These are phyloP conservation scores for Delphinapterus leucas DNA, from an alignment of 2,113 vertebrate species.

Conservation along the genomic window DNA sequence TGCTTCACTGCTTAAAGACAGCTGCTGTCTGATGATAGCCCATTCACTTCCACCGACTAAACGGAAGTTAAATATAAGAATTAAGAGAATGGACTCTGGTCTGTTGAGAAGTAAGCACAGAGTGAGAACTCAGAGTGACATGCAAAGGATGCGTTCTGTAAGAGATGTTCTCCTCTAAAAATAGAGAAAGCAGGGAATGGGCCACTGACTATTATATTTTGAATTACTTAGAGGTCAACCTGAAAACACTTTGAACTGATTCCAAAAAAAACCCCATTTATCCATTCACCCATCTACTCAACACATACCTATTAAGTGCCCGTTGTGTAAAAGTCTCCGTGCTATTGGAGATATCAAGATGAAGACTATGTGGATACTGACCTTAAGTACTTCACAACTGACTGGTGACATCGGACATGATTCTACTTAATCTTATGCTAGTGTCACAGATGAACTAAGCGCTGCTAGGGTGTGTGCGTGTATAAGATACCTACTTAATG, in stretches of 20 bases:
- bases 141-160: neutral
- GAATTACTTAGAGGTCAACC: neutral
- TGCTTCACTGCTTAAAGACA: neutral
- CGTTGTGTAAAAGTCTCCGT: neutral
- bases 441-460: neutral
- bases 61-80: conserved; percentile 18
- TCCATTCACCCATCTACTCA: neutral
- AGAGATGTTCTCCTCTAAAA: neutral
- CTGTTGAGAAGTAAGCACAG: neutral
- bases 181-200: neutral
- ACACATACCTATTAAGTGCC: neutral
- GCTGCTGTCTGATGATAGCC: neutral
- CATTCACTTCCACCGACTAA: neutral
- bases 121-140: neutral
- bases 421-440: neutral
- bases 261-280: neutral
- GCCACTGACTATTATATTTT: neutral
- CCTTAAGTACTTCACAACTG: neutral
- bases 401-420: neutral
- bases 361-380: neutral
- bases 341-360: neutral
- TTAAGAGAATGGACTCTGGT: neutral
- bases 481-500: neutral
- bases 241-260: conserved; percentile 6
- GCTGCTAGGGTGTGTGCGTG: neutral